phyloP scores from a whole-genome alignment of 2,113 vertebrate species.

The Gasterosteus nipponicus region DNA sequence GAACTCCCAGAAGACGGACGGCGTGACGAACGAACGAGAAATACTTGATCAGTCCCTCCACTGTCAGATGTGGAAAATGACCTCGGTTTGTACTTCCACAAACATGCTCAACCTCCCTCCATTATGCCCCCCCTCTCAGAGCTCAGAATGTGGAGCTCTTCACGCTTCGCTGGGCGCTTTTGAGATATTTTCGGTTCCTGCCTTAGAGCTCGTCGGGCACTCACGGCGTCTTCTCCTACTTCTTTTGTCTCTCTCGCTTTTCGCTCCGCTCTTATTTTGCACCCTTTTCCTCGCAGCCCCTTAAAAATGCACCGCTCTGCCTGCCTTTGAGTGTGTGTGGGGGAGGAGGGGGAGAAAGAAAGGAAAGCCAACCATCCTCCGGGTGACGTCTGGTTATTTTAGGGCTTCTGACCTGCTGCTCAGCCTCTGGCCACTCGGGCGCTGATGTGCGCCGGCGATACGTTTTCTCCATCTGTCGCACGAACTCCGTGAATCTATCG shows the following conservation, averaged over 20 bases:
- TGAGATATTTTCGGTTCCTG: conserved; percentile 50
- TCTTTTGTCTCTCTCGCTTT: conserved; percentile 35
- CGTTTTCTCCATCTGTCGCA: conserved; percentile 30
- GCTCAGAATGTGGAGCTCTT: conserved; percentile 46
- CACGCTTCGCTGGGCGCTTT: conserved; percentile 40
- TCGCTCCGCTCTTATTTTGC: conserved; percentile 25
- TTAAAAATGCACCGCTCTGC: conserved; percentile 22
- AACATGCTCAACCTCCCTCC: not conserved
- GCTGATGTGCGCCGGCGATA: conserved; percentile 44
- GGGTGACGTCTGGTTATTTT: conserved; percentile 28
- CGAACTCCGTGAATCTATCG: conserved; percentile 34
- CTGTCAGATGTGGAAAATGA: not conserved
- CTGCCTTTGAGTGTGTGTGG: conserved; percentile 27
- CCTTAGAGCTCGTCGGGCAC: conserved; percentile 61
- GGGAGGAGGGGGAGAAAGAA: not conserved
- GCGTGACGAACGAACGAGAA: conserved; percentile 40
- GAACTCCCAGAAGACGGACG: conserved; percentile 50
- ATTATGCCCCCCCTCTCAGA: not conserved
- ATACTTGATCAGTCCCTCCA: conserved; percentile 24
- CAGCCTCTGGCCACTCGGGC: conserved; percentile 38
- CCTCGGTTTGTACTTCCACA: conserved; percentile 9
- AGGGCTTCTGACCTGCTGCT: conserved; percentile 44
- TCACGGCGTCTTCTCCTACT: conserved; percentile 41
- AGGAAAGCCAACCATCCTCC: not conserved
- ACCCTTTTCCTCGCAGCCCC: not conserved